A percentile compares a stretch with the other conserved stretches of the same genome.
These are phyloP conservation scores for Syritta pipiens DNA, from an alignment of 2,888 invertebrate species.

Conservation along the genomic window DNA sequence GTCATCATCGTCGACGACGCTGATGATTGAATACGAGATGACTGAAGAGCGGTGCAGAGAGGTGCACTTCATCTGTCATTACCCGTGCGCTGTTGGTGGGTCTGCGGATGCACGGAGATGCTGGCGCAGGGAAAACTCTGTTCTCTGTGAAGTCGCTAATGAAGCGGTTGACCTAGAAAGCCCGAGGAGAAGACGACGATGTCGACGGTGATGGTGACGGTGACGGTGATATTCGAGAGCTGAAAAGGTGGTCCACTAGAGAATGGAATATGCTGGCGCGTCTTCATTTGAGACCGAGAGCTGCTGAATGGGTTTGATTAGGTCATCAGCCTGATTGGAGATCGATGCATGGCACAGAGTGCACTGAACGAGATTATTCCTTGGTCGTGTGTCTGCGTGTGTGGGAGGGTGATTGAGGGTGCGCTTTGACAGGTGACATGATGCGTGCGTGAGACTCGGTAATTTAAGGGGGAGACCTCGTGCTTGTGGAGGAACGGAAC, in stretches of 20 bases:
- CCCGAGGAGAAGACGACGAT: not conserved
- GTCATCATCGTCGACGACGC: too few relatives aligned
- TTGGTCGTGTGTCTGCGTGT: too few relatives aligned
- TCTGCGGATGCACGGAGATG: constrained; percentile 5
- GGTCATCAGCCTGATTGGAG: not conserved
- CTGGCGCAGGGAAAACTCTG: constrained; percentile 25
- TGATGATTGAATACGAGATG: constrained; percentile 66
- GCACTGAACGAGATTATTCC: too few relatives aligned
- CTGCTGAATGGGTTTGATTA: not conserved
- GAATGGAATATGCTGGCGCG: not conserved
- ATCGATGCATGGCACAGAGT: not conserved
- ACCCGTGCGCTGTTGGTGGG: constrained; percentile 29
- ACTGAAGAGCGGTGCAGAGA: constrained; percentile 27
- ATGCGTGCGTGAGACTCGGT: too few relatives aligned
- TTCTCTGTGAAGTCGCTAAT: constrained; percentile 19
- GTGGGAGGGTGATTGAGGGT: too few relatives aligned
- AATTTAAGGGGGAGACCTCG: too few relatives aligned
- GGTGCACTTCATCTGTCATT: constrained; percentile 56
- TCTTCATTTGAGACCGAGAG: not conserved
- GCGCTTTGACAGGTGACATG: too few relatives aligned
- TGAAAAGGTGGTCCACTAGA: not conserved
- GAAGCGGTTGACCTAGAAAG: constrained; percentile 63
- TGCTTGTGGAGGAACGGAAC: too few relatives aligned
- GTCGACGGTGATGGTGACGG: too few relatives aligned
- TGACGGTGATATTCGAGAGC: too few relatives aligned